Evolutionary conservation across 1,140 invertebrate species (phyloP).

Genomic region (Microplitis mediator): DNA sequence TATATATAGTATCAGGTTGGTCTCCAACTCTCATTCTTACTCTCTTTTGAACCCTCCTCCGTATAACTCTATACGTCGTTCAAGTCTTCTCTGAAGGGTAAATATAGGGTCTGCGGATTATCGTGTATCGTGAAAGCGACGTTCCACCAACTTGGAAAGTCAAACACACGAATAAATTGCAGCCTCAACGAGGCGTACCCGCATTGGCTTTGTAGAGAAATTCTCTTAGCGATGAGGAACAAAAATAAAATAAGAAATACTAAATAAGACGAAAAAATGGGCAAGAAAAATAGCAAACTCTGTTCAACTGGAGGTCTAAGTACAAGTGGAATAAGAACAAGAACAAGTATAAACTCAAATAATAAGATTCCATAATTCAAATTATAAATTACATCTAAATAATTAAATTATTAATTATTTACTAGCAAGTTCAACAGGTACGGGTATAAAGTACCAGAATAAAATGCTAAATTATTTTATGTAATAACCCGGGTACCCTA

Average conservation of each 20-base stretch:
- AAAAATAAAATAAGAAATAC: neutral
- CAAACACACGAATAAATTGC: constrained; percentile 34
- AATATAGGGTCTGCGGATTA: constrained; percentile 32
- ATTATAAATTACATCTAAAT: too few relatives aligned
- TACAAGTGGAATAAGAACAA: too few relatives aligned
- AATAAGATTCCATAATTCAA: too few relatives aligned
- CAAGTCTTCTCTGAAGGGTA: constrained; percentile 21
- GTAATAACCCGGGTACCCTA: too few relatives aligned
- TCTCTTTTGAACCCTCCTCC: neutral
- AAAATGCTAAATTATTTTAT: too few relatives aligned
- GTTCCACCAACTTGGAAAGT: constrained; percentile 30
- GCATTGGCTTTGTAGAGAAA: neutral
- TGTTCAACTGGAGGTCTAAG: too few relatives aligned
- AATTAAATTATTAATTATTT: too few relatives aligned
- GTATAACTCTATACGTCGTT: neutral
- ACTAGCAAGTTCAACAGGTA: too few relatives aligned
- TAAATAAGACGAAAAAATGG: neutral
- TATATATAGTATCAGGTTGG: too few relatives aligned
- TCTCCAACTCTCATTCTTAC: neutral
- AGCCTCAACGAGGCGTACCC: constrained; percentile 3
- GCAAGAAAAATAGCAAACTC: neutral
- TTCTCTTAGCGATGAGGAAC: neutral
- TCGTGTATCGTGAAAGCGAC: constrained; percentile 33
- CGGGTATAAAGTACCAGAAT: too few relatives aligned
- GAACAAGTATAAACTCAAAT: too few relatives aligned